These are phyloP conservation scores for Pandemis heparana DNA, from an alignment of 2,888 invertebrate species.

Conservation along the genomic window DNA sequence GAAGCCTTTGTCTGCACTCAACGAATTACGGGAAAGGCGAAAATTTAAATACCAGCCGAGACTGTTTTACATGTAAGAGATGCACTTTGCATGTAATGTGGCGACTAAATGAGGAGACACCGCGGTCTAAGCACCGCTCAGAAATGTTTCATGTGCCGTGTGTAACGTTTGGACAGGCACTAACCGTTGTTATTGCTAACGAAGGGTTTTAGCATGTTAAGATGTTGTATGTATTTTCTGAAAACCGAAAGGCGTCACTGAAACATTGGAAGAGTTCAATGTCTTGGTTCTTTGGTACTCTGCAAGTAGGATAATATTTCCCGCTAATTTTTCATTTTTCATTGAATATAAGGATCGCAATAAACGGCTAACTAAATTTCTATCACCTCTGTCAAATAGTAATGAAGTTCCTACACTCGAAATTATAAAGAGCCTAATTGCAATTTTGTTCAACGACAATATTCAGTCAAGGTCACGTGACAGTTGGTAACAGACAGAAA, in stretches of 20 bases:
- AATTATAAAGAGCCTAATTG: neutral
- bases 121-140: constrained; percentile 46
- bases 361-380: neutral
- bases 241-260: neutral
- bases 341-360: neutral
- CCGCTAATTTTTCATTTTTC: too few relatives aligned
- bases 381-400: neutral
- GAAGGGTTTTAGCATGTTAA: constrained; percentile 7
- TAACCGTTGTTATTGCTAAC: constrained; percentile 7
- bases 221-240: neutral
- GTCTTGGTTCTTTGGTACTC: neutral
- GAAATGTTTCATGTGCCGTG: constrained; percentile 28
- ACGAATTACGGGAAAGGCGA: constrained; percentile 81
- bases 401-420: neutral
- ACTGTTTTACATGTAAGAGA: constrained; percentile 84
- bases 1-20: constrained; percentile 80
- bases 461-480: too few relatives aligned
- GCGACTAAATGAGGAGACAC: constrained; percentile 76
- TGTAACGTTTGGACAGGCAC: neutral
- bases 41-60: constrained; percentile 82
- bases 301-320: too few relatives aligned
- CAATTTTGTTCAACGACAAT: neutral
- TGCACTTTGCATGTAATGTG: constrained; percentile 82
- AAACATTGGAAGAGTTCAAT: neutral
- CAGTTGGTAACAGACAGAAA: too few relatives aligned